These are phyloP conservation scores for Montipora foliosa DNA, from an alignment of 64 coral and sea anemone genomes.

Conservation along the genomic window DNA sequence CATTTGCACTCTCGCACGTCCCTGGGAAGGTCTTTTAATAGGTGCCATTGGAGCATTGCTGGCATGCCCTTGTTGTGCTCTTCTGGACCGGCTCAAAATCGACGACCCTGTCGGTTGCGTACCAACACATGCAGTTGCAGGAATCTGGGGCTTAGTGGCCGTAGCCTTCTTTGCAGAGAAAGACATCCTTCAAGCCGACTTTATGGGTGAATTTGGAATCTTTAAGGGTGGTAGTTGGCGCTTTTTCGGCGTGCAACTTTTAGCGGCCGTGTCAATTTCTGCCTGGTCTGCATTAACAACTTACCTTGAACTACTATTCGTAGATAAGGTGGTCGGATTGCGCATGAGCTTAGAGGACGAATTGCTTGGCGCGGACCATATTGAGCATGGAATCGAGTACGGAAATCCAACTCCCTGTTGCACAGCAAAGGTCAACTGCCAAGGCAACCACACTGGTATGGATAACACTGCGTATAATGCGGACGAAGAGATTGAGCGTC, in stretches of 20 bases:
- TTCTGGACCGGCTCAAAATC: constrained; percentile 73
- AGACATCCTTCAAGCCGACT: constrained; percentile 63
- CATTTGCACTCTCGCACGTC: constrained; percentile 82
- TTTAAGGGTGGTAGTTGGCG: constrained; percentile 83
- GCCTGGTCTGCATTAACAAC: constrained; percentile 63
- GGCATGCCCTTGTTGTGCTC: constrained; percentile 65
- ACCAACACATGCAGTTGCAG: constrained; percentile 64
- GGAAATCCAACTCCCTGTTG: neutral
- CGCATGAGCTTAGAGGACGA: constrained; percentile 77
- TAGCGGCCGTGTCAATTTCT: constrained; percentile 20
- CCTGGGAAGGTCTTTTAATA: constrained; percentile 84
- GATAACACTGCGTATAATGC: neutral
- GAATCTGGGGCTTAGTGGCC: constrained; percentile 83
- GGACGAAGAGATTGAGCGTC: neutral
- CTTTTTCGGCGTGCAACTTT: constrained; percentile 69
- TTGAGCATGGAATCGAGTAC: constrained; percentile 65
- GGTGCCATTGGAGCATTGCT: constrained; percentile 77
- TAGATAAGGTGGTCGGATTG: constrained; percentile 74
- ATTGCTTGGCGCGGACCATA: constrained; percentile 74
- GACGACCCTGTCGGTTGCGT: constrained; percentile 95
- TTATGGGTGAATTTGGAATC: constrained; percentile 64
- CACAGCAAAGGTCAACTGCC: neutral
- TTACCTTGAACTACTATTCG: constrained; percentile 50
- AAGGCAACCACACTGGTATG: neutral
- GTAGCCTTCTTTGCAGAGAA: constrained; percentile 88